phyloP scores from a whole-genome alignment of 2,113 vertebrate genomes.

The Amphiprion percula region DNA sequence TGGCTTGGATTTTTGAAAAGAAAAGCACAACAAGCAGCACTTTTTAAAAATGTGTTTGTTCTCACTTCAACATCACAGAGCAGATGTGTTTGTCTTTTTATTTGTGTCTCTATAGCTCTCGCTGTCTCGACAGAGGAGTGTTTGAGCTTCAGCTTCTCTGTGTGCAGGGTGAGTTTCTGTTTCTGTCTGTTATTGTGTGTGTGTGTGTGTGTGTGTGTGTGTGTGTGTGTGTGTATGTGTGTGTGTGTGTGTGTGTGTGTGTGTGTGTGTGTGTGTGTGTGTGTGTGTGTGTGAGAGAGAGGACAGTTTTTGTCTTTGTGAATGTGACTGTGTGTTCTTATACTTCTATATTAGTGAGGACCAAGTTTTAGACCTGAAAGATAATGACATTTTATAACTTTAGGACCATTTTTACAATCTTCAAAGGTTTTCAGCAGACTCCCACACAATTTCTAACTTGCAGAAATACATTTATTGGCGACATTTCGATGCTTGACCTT shows the following conservation, averaged over 20 bases:
- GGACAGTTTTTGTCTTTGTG: no score
- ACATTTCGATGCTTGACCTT: no score
- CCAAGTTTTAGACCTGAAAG: not conserved
- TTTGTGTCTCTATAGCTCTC: not conserved
- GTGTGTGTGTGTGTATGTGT: not conserved
- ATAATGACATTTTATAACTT: no score
- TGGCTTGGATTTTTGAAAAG: not conserved
- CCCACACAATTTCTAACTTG: no score
- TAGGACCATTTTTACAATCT: no score
- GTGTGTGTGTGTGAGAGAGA: no score
- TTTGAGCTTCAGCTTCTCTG: not conserved
- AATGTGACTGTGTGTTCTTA: no score
- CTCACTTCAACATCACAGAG: not conserved
- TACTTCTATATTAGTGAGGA: not conserved
- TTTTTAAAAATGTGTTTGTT: conserved; percentile 22
- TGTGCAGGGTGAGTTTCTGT: not conserved
- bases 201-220: conserved; percentile 4
- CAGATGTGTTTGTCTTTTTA: not conserved
- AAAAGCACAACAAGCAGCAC: not conserved
- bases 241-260: not conserved
- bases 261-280: not conserved
- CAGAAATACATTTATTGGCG: no score
- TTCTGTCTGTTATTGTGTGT: not conserved
- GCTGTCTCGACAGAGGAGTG: not conserved
- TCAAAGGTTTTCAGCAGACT: no score